Base-by-base conservation (phyloP, 2,888 invertebrate genomes). In the Phrixothrix hirtus region DNA sequence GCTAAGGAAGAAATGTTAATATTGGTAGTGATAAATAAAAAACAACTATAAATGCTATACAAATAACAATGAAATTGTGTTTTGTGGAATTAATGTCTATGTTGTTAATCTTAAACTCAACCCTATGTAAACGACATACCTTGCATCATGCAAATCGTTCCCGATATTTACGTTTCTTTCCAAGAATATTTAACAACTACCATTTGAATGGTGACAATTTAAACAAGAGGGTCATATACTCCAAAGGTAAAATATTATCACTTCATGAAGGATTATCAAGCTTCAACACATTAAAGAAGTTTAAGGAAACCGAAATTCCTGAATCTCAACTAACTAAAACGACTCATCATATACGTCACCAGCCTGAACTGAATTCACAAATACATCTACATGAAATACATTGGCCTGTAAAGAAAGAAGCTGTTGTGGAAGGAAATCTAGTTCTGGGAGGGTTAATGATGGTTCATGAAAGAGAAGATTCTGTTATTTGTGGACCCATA, bases 361-460 rank as follows among this genome's bases (percentile, higher is more conserved):
- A 44, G 17, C 52, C 47, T 12, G 50, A 47, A 14, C 32, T 47
- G 4, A 55, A 43, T 17, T 16, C 30, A 6, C 52, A 47, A 14
- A 31, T 47, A 4, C 51, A 43, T 17, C 15, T 30, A 5, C 52
- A 62, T 13, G 72, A 72, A 17, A 65, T 74, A 17, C 71, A 64
- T 27, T 92, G 92, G 92, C 92, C 93, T 0, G 86, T 91, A 2
- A 93, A 92, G 67, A 83, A 88, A 67, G 90, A 92, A 64, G 91
- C 93, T 0, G 86, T 89, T 3, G 85, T 95, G 35, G 91, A 92
- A 70, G 95, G 95, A 0, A 89, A 95, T 68, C 79, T 95, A 32
- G 83, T 93, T 5, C 79, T 95, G 1, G 95, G 95, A 2, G 95
- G 94, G 0, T 77, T 95, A 35, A 95, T 95, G 92, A 95, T 95